Evolutionary conservation across 2,888 invertebrate species (phyloP).

Genomic region (Epiblema foenella): DNA sequence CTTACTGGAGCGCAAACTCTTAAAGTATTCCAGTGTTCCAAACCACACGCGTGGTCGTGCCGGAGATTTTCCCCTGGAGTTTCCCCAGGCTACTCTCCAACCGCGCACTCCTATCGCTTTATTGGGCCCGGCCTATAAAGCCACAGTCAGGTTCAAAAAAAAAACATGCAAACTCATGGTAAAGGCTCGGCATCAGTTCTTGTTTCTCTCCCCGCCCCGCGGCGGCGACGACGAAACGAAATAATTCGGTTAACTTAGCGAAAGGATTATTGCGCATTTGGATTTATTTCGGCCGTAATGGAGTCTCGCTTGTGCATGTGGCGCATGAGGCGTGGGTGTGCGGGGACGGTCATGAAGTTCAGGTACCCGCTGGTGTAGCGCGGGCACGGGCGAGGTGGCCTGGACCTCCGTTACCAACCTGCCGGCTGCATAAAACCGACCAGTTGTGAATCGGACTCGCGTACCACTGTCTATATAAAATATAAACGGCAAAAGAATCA

Average conservation of each 20-base stretch:
- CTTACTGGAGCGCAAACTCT: too few relatives aligned
- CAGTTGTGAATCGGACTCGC: too few relatives aligned
- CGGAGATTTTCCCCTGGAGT: too few relatives aligned
- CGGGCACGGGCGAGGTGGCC: neutral
- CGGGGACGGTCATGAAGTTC: slow-evolving; percentile 15
- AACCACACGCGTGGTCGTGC: too few relatives aligned
- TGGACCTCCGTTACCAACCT: neutral
- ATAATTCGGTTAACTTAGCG: slow-evolving; percentile 40
- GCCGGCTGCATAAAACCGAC: neutral
- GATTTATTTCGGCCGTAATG: slow-evolving; percentile 17
- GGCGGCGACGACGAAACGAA: slow-evolving; percentile 16
- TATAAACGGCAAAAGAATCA: too few relatives aligned
- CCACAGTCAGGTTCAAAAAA: too few relatives aligned
- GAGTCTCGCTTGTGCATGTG: slow-evolving; percentile 1
- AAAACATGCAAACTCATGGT: too few relatives aligned
- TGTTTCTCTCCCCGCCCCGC: slow-evolving; percentile 23
- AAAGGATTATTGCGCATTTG: slow-evolving; percentile 40
- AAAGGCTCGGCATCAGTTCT: neutral
- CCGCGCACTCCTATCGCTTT: too few relatives aligned
- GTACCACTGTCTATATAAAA: too few relatives aligned
- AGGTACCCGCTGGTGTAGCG: slow-evolving; percentile 11
- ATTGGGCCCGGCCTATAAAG: too few relatives aligned
- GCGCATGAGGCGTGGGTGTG: neutral
- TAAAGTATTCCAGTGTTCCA: too few relatives aligned
- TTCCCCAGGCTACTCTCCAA: too few relatives aligned